These are phyloP conservation scores for Conomelus anceps DNA, from an alignment of 2,888 invertebrate species.

Conservation along the genomic window DNA sequence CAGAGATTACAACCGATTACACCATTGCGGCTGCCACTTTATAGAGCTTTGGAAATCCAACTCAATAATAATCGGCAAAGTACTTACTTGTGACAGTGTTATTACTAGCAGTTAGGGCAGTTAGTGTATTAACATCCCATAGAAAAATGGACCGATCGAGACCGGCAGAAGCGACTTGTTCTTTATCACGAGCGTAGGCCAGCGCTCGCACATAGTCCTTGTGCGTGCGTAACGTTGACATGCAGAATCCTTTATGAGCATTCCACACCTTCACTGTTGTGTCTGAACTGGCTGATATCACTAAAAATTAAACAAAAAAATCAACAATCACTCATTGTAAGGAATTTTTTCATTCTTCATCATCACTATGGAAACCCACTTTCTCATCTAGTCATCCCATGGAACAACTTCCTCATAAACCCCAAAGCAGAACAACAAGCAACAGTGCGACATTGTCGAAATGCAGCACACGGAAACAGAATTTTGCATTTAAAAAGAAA, in stretches of 20 bases:
- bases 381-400: too few species aligned
- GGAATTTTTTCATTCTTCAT: too few species aligned
- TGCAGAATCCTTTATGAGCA: slow-evolving; percentile 97
- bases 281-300: slow-evolving; percentile 98
- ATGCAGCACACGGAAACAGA: too few species aligned
- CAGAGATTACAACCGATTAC: too few species aligned
- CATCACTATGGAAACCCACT: too few species aligned
- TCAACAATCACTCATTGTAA: neutral
- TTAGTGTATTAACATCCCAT: slow-evolving; percentile 98
- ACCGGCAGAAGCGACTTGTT: slow-evolving; percentile 94
- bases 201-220: slow-evolving; percentile 97
- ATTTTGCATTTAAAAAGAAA: too few species aligned
- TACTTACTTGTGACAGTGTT: slow-evolving; percentile 91
- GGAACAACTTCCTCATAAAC: too few species aligned
- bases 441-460: too few species aligned
- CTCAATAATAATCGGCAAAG: neutral
- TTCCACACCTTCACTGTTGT: slow-evolving; percentile 99
- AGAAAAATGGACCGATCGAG: slow-evolving; percentile 93
- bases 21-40: too few species aligned
- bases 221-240: slow-evolving; percentile 96
- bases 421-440: too few species aligned
- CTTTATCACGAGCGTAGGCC: slow-evolving; percentile 95
- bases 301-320: slow-evolving; percentile 45
- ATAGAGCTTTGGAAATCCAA: neutral
- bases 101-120: slow-evolving; percentile 94